phyloP scores from a whole-genome alignment of 2,797 vertebrate genomes.

The Pseudochaenichthys georgianus region DNA sequence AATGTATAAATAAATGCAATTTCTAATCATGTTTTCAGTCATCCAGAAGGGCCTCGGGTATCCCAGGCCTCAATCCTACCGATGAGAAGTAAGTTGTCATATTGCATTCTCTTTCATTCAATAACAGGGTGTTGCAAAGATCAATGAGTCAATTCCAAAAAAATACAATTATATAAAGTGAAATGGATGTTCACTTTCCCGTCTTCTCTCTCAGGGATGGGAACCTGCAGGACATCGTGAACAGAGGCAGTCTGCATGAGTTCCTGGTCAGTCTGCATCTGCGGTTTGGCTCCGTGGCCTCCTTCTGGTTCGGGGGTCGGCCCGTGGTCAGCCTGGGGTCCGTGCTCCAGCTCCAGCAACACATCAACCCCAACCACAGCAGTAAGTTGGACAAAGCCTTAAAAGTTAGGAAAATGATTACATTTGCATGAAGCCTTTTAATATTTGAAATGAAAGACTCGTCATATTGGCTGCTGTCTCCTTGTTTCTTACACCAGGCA shows the following conservation, averaged over 20 bases:
- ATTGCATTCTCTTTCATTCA: neutral
- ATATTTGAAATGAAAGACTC: too few relatives aligned
- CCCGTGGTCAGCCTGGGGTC: conserved; percentile 95
- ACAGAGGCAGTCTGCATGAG: conserved; percentile 92
- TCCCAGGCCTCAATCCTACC: conserved; percentile 94
- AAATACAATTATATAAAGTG: neutral
- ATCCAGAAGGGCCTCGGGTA: conserved; percentile 92
- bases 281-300: conserved; percentile 91
- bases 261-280: conserved; percentile 94
- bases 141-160: neutral
- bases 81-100: conserved; percentile 92
- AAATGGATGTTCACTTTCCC: too few relatives aligned
- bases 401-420: too few relatives aligned
- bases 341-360: conserved; percentile 88
- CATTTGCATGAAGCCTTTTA: too few relatives aligned
- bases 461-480: too few relatives aligned
- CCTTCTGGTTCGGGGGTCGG: conserved; percentile 95
- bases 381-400: conserved; percentile 74
- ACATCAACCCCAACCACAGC: conserved; percentile 93
- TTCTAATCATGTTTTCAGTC: conserved; percentile 81
- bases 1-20: fast-evolving
- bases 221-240: conserved; percentile 94
- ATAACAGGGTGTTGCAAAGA: neutral
- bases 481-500: too few relatives aligned
- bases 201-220: conserved; percentile 86